Evolutionary conservation across 2,797 vertebrate genomes (phyloP).

Genomic region (Diplodus puntazzo): DNA sequence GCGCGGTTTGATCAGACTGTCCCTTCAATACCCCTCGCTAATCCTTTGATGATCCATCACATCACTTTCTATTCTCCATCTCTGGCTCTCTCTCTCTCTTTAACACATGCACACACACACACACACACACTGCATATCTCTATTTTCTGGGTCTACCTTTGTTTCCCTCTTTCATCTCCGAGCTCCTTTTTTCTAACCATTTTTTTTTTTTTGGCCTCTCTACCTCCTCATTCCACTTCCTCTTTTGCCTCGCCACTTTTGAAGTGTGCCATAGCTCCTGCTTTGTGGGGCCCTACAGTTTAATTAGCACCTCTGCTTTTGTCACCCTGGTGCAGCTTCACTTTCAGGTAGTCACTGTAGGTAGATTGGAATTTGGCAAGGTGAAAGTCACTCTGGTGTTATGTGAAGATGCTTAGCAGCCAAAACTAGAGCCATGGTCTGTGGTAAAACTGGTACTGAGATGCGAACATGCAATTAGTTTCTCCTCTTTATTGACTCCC

Average conservation of each 20-base stretch:
- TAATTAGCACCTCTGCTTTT: conserved; percentile 73
- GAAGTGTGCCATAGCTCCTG: conserved; percentile 55
- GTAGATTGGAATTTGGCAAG: conserved; percentile 26
- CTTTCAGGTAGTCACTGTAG: conserved; percentile 22
- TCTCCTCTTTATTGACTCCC: background rate
- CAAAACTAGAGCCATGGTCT: conserved; percentile 3
- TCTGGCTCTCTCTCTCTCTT: background rate
- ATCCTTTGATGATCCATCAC: conserved; percentile 76
- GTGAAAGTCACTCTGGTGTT: conserved; percentile 7
- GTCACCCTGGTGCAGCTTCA: conserved; percentile 43
- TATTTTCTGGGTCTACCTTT: conserved; percentile 50
- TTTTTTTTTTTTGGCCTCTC: conserved; percentile 17
- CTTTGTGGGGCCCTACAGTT: conserved; percentile 54
- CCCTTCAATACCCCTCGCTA: conserved; percentile 60
- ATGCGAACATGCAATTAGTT: background rate
- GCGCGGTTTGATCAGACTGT: conserved; percentile 66
- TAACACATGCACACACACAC: conserved; percentile 9
- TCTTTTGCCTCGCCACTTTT: conserved; percentile 46
- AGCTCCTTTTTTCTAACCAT: conserved; percentile 20
- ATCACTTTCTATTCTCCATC: conserved; percentile 30
- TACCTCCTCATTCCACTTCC: conserved; percentile 27
- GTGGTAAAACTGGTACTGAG: background rate
- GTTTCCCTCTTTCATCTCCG: conserved; percentile 62
- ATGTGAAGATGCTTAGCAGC: background rate
- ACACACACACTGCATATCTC: conserved; percentile 15